phyloP scores from a whole-genome alignment of 2,888 invertebrate species.

The Corythucha ciliata region DNA sequence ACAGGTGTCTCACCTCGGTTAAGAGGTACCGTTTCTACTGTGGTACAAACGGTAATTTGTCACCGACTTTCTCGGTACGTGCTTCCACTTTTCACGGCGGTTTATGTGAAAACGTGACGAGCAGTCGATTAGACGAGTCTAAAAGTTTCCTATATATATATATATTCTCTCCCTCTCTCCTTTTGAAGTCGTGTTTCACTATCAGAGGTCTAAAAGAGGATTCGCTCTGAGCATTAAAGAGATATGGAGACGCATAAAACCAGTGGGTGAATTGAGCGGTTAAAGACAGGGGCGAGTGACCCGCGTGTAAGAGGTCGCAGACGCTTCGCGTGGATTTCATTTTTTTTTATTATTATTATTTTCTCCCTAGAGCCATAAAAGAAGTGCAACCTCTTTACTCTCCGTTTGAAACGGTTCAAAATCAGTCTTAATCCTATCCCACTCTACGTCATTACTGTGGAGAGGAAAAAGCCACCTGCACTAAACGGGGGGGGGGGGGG shows the following conservation, averaged over 20 bases:
- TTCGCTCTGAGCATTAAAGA: slow-evolving; percentile 12
- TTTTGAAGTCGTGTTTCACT: slow-evolving; percentile 8
- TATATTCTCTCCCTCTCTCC: background rate
- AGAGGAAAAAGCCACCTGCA: no score
- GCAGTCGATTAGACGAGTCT: slow-evolving; percentile 16
- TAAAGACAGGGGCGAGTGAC: no score
- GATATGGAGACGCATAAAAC: slow-evolving; percentile 23
- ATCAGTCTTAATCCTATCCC: no score
- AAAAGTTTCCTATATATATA: background rate
- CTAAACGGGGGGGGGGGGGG: no score
- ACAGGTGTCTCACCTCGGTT: no score
- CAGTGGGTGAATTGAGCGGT: slow-evolving; percentile 22
- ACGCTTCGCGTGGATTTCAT: background rate
- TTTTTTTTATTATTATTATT: background rate
- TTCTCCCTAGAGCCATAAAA: no score
- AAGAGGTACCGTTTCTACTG: no score
- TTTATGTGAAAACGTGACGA: slow-evolving; percentile 23
- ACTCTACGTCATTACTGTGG: no score
- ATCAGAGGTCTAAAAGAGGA: slow-evolving; percentile 28
- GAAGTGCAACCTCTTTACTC: no score
- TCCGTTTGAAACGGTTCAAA: no score
- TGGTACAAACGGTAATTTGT: no score
- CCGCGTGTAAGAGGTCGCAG: slow-evolving; percentile 13
- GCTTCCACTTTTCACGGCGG: slow-evolving; percentile 17
- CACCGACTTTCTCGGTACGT: no score